Base-by-base conservation (phyloP, 2,888 invertebrate species). In the Himalopsyche kuldschensis region DNA sequence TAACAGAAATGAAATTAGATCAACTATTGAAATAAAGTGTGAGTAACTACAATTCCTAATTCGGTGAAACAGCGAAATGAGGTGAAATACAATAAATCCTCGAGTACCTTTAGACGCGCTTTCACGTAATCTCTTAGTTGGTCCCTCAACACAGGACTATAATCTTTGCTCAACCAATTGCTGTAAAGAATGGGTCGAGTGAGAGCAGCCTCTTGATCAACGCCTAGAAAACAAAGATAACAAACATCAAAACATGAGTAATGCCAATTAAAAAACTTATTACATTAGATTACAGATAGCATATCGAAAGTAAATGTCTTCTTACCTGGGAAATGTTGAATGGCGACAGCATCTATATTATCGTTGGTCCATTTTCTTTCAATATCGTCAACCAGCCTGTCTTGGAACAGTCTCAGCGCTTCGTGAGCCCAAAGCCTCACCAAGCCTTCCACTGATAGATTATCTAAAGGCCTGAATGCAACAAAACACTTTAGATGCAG, bases 371-470 rank as follows among this genome's bases (percentile, higher is more conserved):
- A 99, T 81, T 95, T 94, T 78, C 99, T 94, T 90, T 99, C 99
- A 0, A 95, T 91, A 87, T 99, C 98, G 84, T 98, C 97, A 0
- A 99, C 99, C 87, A 99, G 91, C 88, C 97, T 94, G 90, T 97
- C 97, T 88, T 99, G 99, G 96, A 99, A 99, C 35, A 99, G 93
- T 76, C 99, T 94, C 5, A 99, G 93, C 0, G 98, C 99, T 91
- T 99, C 99, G 89, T 99, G 99, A 0, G 99, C 99, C 99, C 99
- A 99, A 30, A 99, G 92, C n/a, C 99, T 93, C 1, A 99, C 98
- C 82, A 99, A 92, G 6, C 98, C 99, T 91, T 99, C 99, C 0
- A 98, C 96, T 0, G 95, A 93, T 15, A 99, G 91, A 85, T 94
- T 96, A 89, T 99, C 99, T 78, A 99, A 90, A 0, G 99, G 99